Evolutionary conservation across 2,113 vertebrate species (phyloP).

Genomic region (Archocentrus centrarchus): DNA sequence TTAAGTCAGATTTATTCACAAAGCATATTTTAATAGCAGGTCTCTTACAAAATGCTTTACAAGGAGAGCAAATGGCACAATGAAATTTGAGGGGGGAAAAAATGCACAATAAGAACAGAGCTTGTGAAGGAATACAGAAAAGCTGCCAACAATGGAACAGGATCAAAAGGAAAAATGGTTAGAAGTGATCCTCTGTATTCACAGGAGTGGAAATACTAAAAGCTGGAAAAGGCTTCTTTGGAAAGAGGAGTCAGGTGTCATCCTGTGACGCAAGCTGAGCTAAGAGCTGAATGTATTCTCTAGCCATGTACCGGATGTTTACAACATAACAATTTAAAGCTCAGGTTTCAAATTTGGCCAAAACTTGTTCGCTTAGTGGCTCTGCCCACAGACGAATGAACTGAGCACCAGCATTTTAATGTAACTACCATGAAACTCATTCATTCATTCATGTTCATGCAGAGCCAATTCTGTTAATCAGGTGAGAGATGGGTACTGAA

Average conservation of each 20-base stretch:
- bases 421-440: neutral
- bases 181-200: neutral
- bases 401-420: no score
- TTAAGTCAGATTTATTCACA: slow-evolving; percentile 29
- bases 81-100: neutral
- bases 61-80: neutral
- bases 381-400: no score
- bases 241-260: neutral
- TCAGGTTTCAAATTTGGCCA: no score
- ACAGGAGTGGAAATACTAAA: neutral
- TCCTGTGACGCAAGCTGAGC: neutral
- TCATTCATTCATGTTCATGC: neutral
- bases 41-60: slow-evolving; percentile 23
- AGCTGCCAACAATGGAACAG: neutral
- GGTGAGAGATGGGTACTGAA: neutral
- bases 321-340: neutral
- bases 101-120: neutral
- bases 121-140: neutral
- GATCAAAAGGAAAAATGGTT: slow-evolving; percentile 1
- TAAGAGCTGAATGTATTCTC: neutral
- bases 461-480: neutral
- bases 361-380: no score
- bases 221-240: neutral
- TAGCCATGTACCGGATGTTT: neutral
- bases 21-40: slow-evolving; percentile 16